A percentile compares a stretch with the other conserved stretches of the same genome.
Evolutionary conservation across 2,797 vertebrate genomes (phyloP).

Genomic region (Psittacula echo): DNA sequence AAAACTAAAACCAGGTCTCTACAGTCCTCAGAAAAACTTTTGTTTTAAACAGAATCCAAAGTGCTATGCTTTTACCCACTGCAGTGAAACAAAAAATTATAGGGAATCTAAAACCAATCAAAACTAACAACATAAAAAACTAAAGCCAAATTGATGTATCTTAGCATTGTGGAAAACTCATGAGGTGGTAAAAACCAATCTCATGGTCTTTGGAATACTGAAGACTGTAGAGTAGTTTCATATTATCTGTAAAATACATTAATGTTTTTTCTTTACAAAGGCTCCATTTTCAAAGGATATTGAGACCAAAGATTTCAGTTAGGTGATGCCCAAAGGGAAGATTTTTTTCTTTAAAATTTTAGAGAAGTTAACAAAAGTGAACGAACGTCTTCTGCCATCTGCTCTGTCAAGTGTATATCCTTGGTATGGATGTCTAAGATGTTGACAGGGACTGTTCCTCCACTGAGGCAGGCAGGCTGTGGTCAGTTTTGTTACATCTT

Average conservation of each 20-base stretch:
- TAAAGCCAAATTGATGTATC: not conserved
- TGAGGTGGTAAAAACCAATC: not conserved
- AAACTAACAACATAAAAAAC: not conserved
- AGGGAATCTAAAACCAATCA: not conserved
- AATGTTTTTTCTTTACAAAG: not conserved
- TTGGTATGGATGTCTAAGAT: not conserved
- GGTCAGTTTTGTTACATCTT: not conserved
- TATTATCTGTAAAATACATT: not conserved
- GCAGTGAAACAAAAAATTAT: not conserved
- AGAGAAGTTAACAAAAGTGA: not conserved
- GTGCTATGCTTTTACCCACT: not conserved
- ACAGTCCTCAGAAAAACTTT: conserved; percentile 22
- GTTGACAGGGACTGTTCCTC: not conserved
- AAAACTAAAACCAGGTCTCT: conserved; percentile 24
- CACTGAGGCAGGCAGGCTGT: not conserved
- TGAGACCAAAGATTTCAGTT: not conserved
- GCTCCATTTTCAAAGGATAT: not conserved
- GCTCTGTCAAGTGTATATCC: not conserved
- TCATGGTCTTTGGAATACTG: not conserved
- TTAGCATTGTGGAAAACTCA: not conserved
- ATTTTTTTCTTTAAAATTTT: not conserved
- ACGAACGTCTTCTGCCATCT: not conserved
- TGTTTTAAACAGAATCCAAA: not conserved
- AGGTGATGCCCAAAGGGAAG: not conserved
- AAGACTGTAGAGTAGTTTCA: not conserved